Conservation (phyloP, 2,113 vertebrate species). For the Pelmatolapia mariae region DNA sequence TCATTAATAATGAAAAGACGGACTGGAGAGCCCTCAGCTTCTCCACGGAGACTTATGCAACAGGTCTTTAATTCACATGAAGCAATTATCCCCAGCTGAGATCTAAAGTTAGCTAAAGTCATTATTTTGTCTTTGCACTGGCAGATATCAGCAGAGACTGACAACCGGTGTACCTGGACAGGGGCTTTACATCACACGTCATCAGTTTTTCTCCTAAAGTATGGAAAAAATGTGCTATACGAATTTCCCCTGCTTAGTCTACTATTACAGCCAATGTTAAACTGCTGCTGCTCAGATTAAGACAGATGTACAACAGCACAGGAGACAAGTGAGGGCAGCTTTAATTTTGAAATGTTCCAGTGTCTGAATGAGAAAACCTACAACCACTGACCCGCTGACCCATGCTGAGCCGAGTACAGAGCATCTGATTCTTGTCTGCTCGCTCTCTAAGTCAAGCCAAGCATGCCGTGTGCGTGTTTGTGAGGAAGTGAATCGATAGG, state of each 20-base stretch:
- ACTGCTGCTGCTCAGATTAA: background rate
- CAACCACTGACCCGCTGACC: background rate
- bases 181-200: background rate
- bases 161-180: background rate
- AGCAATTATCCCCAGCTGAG: background rate
- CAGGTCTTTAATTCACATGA: background rate
- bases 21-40: background rate
- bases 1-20: conserved; percentile 13
- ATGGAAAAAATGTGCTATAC: background rate
- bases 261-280: background rate
- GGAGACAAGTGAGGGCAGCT: background rate
- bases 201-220: background rate
- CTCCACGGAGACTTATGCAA: background rate
- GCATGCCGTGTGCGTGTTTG: background rate
- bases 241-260: background rate
- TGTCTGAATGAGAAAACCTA: background rate
- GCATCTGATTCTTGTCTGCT: conserved; percentile 3
- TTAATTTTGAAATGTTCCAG: background rate
- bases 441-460: background rate
- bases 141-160: background rate
- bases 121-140: conserved; percentile 6
- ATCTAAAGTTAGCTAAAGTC: background rate
- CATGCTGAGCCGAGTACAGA: background rate
- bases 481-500: conserved; percentile 31
- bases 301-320: background rate